Base-by-base conservation (phyloP, 2,888 invertebrate genomes). In the Venusia cambrica region DNA sequence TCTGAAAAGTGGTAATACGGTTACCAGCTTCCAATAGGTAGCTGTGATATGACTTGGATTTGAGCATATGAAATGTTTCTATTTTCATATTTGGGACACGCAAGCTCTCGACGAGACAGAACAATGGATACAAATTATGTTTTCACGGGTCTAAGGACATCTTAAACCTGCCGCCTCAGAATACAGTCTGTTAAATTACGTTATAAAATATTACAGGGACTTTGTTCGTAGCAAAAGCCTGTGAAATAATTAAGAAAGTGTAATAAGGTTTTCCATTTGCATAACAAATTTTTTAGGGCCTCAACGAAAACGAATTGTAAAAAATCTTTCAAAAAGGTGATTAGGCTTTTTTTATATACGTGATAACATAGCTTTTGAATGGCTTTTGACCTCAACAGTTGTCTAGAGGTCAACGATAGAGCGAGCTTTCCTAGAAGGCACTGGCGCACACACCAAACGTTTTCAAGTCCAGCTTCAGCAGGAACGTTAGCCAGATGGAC, bases 231-330 rank as follows among this genome's bases (percentile, higher is more conserved):
- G 61, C 56, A 63, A 63, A 73, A 69, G 70, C 64, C 62, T 70
- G 66, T 60, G 70, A 76, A 78, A 80, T 78, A 78, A 79, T 79
- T 77, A 78, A 75, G 71, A 72, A 69, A 75, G 70, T 73, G 74
- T 78, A 77, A 76, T 79, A 78, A 75, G 72, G 68, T 70, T 73
- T 70, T 61, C 63, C 69, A 75, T 79, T 79, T 76, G 72, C 75
- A 78, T 78, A 75, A 73, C 71, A 74, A 78, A 77, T 76, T 75
- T 63, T n/a, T 60, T 57, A 61, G 64, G 65, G 63, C 60, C 57
- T 52, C 45, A 42, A 30, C 51, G 53, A 69, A 73, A 71, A 74
- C 68, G 68, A 69, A 70, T 55, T 54, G 50, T 54, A 52, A 60
- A 61, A 72, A 75, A 75, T 73, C 73, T 65, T 75, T 41, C 73